Conservation (phyloP, 2,797 vertebrate species). For the Hippopotamyrus pictus region DNA sequence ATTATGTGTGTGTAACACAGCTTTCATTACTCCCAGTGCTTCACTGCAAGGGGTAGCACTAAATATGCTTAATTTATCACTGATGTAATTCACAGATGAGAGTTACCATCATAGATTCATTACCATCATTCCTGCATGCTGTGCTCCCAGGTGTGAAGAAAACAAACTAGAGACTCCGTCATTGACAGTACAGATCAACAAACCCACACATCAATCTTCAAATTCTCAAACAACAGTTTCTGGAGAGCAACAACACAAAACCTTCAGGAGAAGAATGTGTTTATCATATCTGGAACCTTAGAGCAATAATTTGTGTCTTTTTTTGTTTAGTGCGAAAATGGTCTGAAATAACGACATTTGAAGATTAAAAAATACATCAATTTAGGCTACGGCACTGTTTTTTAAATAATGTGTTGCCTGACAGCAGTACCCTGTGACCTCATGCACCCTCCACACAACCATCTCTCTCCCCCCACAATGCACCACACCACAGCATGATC, state of each 20-base stretch:
- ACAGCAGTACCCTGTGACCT: conserved; percentile 3
- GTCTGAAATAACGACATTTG: neutral
- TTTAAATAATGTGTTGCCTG: neutral
- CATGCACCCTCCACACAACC: neutral
- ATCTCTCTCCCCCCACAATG: neutral
- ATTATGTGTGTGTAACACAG: neutral
- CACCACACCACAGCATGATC: neutral
- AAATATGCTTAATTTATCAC: conserved; percentile 1
- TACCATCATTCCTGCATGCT: neutral
- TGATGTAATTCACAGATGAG: conserved; percentile 7
- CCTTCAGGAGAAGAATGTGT: neutral
- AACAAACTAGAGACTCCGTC: conserved; percentile 10
- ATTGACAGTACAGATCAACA: neutral
- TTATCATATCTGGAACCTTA: neutral
- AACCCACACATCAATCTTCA: neutral
- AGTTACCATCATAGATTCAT: neutral
- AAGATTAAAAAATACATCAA: neutral
- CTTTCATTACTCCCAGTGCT: neutral
- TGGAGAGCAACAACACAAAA: neutral
- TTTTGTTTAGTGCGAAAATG: neutral
- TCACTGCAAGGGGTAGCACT: neutral
- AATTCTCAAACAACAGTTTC: neutral
- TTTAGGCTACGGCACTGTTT: neutral
- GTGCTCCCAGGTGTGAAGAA: conserved; percentile 8
- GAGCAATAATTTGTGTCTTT: neutral